Percentiles rank a stretch among this genome's conserved stretches.
Conservation (phyloP, 2,797 vertebrate species). For the Falco concolor region DNA sequence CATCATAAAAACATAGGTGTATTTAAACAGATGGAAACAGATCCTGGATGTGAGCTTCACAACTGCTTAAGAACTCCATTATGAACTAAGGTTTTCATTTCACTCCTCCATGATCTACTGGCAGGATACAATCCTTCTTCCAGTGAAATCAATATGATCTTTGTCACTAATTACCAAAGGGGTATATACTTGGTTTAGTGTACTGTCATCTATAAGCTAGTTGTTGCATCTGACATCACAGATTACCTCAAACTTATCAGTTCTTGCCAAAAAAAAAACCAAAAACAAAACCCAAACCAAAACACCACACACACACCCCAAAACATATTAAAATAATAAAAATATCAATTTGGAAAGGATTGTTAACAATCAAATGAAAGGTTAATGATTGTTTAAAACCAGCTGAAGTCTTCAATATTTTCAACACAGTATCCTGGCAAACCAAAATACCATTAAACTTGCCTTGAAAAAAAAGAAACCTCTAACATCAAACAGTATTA, state of each 20-base stretch:
- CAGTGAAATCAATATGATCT: not conserved
- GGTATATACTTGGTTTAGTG: not conserved
- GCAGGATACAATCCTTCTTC: not conserved
- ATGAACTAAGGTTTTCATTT: not conserved
- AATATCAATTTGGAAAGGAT: not conserved
- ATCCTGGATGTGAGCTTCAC: not conserved
- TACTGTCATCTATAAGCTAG: not conserved
- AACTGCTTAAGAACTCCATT: not conserved
- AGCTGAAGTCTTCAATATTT: constrained; percentile 19
- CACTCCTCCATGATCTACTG: not conserved
- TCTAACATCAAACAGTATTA: constrained; percentile 63
- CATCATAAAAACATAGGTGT: not conserved
- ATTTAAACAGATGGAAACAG: not conserved
- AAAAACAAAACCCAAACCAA: not conserved
- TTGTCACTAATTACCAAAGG: not conserved
- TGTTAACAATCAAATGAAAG: constrained; percentile 22
- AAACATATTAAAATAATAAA: not conserved
- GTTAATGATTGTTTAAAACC: constrained; percentile 20
- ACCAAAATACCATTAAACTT: constrained; percentile 51
- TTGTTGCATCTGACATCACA: not conserved
- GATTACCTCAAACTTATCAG: not conserved
- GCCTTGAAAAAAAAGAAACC: constrained; percentile 20
- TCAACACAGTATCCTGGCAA: constrained; percentile 20
- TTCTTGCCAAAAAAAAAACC: not conserved
- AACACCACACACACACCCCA: not conserved